A percentile compares a stretch with the other conserved stretches of the same genome.
Conservation (phyloP, 2,113 vertebrate genomes). For the Siniperca chuatsi region DNA sequence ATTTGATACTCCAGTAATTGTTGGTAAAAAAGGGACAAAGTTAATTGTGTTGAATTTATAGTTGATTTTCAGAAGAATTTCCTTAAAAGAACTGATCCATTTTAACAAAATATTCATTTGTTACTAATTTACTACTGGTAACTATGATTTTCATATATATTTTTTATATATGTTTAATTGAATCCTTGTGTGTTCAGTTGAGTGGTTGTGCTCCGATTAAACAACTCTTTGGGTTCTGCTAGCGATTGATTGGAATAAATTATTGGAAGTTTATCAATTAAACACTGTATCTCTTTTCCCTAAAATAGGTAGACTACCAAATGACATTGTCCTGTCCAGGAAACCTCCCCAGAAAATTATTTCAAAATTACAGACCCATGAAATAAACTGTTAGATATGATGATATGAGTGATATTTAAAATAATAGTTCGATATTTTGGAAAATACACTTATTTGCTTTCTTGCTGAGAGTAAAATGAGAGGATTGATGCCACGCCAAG, state of each 20-base stretch:
- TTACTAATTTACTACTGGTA: no score
- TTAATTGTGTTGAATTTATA: not conserved
- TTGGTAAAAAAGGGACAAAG: no score
- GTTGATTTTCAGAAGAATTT: not conserved
- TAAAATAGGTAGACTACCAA: no score
- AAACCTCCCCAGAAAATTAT: not conserved
- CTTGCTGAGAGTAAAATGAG: no score
- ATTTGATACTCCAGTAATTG: not conserved
- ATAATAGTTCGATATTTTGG: no score
- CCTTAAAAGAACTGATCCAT: not conserved
- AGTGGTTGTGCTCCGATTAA: not conserved
- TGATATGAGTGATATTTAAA: no score
- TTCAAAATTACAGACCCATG: not conserved
- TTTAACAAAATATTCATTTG: not conserved
- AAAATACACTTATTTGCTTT: no score
- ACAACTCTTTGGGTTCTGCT: not conserved
- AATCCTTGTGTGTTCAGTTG: not conserved
- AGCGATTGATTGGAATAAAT: not conserved
- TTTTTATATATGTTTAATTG: no score
- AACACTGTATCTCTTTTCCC: no score
- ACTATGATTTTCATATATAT: no score
- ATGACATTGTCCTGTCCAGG: not conserved
- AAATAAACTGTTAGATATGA: not conserved
- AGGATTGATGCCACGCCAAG: no score
- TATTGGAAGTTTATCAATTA: not conserved